Evolutionary conservation across 1,140 invertebrate species (phyloP), one percentile per base, ranked within the genome.

Genomic region (Lepeophtheirus salmonis): DNA sequence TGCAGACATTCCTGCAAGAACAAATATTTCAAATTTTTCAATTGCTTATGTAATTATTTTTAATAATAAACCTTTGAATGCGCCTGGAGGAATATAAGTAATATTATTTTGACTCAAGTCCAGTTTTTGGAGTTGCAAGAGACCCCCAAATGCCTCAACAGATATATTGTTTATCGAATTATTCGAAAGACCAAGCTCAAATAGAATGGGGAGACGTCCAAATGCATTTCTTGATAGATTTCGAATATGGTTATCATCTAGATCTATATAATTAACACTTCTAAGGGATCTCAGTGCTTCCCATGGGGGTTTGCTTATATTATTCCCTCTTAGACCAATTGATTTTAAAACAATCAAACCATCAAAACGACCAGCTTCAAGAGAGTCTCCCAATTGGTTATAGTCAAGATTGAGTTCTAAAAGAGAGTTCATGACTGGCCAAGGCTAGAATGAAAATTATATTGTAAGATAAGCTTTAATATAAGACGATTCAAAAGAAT

Each of bases 381-480:
- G 72, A 64, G 74, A 78, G 67, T 86, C 79, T 1, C 67, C 78
- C 4, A 94, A 66, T 50, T 74, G 68, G 74, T 92, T 92, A 64
- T 76, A 61, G 61, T 82, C 83, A 14, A 92, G 68, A 71, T 91
- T 82, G 4, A 94, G 70, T 21, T 74, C 76, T 0, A 91, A 75
- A 0, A 94, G 68, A 0, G 88, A 78, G 71, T 94, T 94, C 87
- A 92, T 91, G 0, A 77, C 70, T 0, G 88, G 88, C 86, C 89
- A 92, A 6, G 72, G 68, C 6, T n/a, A n/a, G n/a, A n/a, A n/a
- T n/a, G n/a, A n/a, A n/a, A n/a, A n/a, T n/a, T n/a, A n/a, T n/a
- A n/a, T n/a, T n/a, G n/a, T n/a, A n/a, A n/a, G n/a, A n/a, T n/a
- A n/a, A n/a, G n/a, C n/a, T n/a, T n/a, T n/a, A n/a, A n/a, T n/a